Percentiles rank a stretch among this genome's conserved stretches.
Conservation (phyloP, 2,113 vertebrate genomes). For the Aix galericulata region DNA sequence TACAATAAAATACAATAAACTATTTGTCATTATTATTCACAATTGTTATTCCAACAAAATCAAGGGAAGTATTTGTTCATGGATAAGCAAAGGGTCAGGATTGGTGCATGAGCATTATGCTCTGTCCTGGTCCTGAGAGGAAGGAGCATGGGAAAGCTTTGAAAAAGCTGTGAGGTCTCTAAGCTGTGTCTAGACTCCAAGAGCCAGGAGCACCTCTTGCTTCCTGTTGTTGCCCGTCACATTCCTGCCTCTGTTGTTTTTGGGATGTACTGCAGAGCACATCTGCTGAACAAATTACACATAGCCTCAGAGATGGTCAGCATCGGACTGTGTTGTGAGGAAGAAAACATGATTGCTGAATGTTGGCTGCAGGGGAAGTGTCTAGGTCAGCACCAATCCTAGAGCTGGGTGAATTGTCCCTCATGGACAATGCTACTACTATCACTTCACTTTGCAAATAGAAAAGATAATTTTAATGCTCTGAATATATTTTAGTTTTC, state of each 20-base stretch:
- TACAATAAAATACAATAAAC: not conserved
- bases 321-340: not conserved
- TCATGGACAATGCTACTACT: not conserved
- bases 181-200: not conserved
- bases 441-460: not conserved
- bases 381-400: not conserved
- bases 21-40: not conserved
- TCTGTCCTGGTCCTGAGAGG: too few relatives aligned
- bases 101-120: not conserved
- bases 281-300: not conserved
- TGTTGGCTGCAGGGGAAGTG: not conserved
- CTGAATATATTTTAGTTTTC: not conserved
- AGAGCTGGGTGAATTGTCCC: not conserved
- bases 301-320: not conserved
- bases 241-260: not conserved
- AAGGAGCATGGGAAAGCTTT: not conserved
- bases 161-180: not conserved
- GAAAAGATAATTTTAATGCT: not conserved
- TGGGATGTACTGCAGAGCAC: accelerated
- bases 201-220: not conserved
- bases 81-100: not conserved
- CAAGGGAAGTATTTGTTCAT: accelerated
- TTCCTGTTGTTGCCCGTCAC: not conserved
- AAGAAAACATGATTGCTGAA: accelerated
- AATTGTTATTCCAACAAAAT: not conserved